Evolutionary conservation across 2,113 vertebrate species (phyloP).

Genomic region (Alethe castanea): DNA sequence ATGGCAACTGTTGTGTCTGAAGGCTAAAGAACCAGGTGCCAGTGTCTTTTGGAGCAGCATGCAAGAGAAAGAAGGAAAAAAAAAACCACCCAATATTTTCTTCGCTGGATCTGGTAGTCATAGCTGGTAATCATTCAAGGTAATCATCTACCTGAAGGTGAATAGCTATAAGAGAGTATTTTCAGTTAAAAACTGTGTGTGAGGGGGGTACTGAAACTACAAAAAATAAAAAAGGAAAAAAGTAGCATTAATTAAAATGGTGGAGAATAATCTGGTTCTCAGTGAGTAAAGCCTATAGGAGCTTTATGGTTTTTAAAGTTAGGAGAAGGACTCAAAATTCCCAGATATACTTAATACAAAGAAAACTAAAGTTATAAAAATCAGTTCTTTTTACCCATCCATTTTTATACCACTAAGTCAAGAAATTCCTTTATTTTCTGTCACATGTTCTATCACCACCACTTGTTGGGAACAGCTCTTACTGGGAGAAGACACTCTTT

Average conservation of each 20-base stretch:
- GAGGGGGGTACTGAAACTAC: background rate
- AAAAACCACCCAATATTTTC: conserved; percentile 9
- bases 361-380: background rate
- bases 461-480: background rate
- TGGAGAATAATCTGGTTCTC: background rate
- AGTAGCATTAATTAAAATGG: background rate
- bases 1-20: conserved; percentile 66
- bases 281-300: background rate
- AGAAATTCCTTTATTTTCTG: background rate
- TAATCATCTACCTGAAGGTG: background rate
- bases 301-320: background rate
- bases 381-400: background rate
- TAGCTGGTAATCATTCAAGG: background rate
- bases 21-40: conserved; percentile 45
- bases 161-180: background rate
- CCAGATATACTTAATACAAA: background rate
- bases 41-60: conserved; percentile 33
- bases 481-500: background rate
- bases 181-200: background rate
- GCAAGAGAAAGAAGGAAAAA: conserved; percentile 29
- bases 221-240: background rate
- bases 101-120: conserved; percentile 39
- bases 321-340: background rate
- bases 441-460: background rate
- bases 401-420: background rate